These are phyloP conservation scores for Bhutanitis thaidina DNA, from an alignment of 2,888 invertebrate genomes.

Conservation along the genomic window DNA sequence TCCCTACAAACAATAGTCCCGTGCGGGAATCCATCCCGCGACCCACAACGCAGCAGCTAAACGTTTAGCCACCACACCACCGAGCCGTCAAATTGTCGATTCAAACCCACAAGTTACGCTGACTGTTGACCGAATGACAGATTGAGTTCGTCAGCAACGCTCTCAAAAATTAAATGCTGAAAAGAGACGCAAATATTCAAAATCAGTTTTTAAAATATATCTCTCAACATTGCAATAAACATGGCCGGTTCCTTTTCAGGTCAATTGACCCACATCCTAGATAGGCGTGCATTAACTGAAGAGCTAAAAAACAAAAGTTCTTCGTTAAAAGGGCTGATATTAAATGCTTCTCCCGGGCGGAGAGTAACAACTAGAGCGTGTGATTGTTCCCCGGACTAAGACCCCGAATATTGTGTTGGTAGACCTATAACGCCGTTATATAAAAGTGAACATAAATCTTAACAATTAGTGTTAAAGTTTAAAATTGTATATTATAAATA, in stretches of 20 bases:
- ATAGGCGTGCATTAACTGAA: not conserved
- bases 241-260: not conserved
- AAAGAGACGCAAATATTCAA: too few relatives aligned
- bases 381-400: not conserved
- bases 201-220: too few relatives aligned
- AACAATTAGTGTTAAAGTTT: not conserved
- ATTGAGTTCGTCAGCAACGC: too few relatives aligned
- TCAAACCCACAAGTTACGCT: too few relatives aligned
- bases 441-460: not conserved
- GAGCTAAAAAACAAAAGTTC: slow-evolving; percentile 10
- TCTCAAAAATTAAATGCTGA: too few relatives aligned
- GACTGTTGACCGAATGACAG: too few relatives aligned
- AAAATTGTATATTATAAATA: not conserved
- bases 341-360: slow-evolving; percentile 2
- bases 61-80: too few relatives aligned
- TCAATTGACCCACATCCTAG: not conserved
- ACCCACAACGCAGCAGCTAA: too few relatives aligned
- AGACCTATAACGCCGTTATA: not conserved
- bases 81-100: too few relatives aligned
- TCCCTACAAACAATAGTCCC: too few relatives aligned
- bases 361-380: slow-evolving; percentile 6
- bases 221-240: not conserved
- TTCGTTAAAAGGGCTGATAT: slow-evolving; percentile 7
- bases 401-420: not conserved
- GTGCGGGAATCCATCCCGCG: too few relatives aligned